phyloP scores from a whole-genome alignment of 2,113 vertebrate species.

The Boulengeromyrus knoepffleri region DNA sequence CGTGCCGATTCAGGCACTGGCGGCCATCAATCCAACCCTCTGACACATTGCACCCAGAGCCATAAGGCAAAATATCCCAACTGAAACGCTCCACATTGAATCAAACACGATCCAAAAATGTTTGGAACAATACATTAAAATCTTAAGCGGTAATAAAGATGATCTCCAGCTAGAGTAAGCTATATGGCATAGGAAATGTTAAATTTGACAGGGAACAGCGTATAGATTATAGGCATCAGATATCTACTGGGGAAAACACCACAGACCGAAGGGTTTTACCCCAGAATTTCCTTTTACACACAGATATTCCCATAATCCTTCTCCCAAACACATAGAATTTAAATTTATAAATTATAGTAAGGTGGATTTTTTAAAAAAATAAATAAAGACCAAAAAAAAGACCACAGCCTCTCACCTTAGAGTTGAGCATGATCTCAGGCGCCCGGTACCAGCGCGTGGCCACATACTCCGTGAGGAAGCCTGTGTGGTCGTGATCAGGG shows the following conservation, averaged over 20 bases:
- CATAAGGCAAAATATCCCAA: not conserved
- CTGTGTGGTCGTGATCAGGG: conserved; percentile 83
- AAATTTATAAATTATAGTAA: not conserved
- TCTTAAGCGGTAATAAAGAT: not conserved
- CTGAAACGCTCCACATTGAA: not conserved
- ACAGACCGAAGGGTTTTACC: not conserved
- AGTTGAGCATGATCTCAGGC: conserved; percentile 64
- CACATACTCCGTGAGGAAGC: conserved; percentile 82
- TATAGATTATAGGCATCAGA: not conserved
- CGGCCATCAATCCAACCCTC: not conserved
- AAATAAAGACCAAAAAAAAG: not conserved
- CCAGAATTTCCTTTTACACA: not conserved
- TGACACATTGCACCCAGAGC: not conserved
- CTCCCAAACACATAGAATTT: not conserved
- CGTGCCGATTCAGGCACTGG: not conserved
- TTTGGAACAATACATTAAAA: not conserved
- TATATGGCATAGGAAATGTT: not conserved
- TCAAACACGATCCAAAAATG: not conserved
- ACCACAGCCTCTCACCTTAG: conserved; percentile 59
- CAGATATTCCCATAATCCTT: not conserved
- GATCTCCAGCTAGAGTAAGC: not conserved
- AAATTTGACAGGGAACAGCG: not conserved
- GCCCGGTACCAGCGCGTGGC: conserved; percentile 37
- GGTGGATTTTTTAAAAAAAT: too few relatives aligned
- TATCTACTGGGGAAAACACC: not conserved